Evolutionary conservation across 2,113 vertebrate species (phyloP).

Genomic region (Orcinus orca): DNA sequence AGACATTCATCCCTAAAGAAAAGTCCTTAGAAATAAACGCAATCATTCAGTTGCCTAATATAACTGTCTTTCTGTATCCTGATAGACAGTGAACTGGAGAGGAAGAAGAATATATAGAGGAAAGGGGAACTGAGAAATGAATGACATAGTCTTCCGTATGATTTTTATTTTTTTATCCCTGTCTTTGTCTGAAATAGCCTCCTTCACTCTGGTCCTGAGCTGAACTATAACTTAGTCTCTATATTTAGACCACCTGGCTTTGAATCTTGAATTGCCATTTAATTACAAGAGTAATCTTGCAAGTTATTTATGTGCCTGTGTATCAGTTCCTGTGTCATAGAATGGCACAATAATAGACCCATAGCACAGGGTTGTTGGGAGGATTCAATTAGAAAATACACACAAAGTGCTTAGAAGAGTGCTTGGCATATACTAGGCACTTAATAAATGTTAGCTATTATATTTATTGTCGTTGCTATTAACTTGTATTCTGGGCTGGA

Average conservation of each 20-base stretch:
- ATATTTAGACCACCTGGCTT: neutral
- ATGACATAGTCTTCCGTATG: neutral
- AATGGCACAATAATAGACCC: neutral
- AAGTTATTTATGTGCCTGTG: neutral
- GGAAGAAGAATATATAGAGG: neutral
- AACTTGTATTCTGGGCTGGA: neutral
- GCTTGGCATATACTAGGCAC: neutral
- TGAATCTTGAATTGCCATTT: neutral
- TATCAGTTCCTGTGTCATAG: neutral
- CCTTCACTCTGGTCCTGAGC: neutral
- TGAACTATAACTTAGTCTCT: neutral
- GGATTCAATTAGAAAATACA: neutral
- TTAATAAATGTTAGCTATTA: neutral
- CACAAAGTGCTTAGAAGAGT: neutral
- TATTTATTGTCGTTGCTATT: neutral
- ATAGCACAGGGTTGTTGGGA: neutral
- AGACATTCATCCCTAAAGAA: neutral
- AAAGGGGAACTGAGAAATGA: neutral
- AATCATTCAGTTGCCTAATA: neutral
- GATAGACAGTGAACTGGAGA: neutral
- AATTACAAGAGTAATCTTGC: neutral
- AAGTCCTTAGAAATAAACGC: slow-evolving; percentile 7
- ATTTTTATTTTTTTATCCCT: neutral
- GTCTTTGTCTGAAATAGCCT: neutral
- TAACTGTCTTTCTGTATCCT: neutral